Conservation (phyloP, 1,140 invertebrate species). For the Ganaspis sp. region DNA sequence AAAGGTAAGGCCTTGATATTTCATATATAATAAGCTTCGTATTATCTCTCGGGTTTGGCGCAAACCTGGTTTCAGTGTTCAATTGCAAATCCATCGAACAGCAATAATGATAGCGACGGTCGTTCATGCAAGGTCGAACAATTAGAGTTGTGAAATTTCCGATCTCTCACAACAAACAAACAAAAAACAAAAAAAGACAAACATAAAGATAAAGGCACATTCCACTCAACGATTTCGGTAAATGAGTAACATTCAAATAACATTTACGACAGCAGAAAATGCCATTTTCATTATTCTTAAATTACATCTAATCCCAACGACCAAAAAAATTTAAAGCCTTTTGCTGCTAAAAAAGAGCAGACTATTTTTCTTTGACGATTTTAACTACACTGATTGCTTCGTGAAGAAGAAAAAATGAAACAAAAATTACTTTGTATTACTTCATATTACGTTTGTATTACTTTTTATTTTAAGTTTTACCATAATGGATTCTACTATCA, state of each 20-base stretch:
- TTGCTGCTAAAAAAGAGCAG: too few relatives aligned
- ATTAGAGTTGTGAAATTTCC: slow-evolving; percentile 27
- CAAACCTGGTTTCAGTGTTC: slow-evolving; percentile 38
- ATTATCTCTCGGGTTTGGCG: slow-evolving; percentile 43
- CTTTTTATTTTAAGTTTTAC: too few relatives aligned
- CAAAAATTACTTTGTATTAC: too few relatives aligned
- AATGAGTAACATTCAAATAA: neutral
- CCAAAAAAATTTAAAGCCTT: too few relatives aligned
- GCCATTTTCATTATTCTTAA: neutral
- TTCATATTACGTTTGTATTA: too few relatives aligned
- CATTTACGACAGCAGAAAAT: neutral
- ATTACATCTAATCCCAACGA: too few relatives aligned
- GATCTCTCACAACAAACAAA: slow-evolving; percentile 1
- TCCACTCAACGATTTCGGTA: neutral
- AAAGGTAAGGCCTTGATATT: slow-evolving; percentile 55
- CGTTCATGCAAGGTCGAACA: slow-evolving; percentile 23
- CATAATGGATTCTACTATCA: too few relatives aligned
- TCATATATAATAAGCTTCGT: slow-evolving; percentile 49
- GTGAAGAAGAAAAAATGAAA: too few relatives aligned
- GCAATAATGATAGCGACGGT: slow-evolving; percentile 10
- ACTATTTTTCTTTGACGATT: too few relatives aligned
- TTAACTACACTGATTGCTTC: too few relatives aligned
- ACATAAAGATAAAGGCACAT: slow-evolving; percentile 9
- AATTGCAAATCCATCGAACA: slow-evolving; percentile 31
- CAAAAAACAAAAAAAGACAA: slow-evolving; percentile 7